phyloP scores from a whole-genome alignment of 2,113 vertebrate species.

The Cepphus grylle region DNA sequence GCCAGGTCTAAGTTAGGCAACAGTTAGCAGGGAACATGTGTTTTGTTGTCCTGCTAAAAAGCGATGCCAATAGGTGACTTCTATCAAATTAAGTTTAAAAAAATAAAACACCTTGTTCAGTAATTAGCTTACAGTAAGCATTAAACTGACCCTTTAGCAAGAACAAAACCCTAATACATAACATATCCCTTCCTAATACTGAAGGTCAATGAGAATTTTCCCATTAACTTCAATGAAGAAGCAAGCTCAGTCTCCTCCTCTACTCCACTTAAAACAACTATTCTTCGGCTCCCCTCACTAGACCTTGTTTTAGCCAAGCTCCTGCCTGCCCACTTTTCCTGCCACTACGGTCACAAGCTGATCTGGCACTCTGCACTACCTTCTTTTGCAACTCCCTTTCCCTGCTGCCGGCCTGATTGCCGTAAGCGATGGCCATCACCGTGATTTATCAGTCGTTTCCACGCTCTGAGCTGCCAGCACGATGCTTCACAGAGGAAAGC shows the following conservation, averaged over 20 bases:
- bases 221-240: neutral
- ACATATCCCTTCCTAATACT: neutral
- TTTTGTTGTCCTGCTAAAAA: neutral
- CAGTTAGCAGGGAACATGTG: neutral
- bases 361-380: neutral
- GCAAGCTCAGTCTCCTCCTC: neutral
- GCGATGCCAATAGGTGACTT: fast-evolving
- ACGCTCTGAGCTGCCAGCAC: neutral
- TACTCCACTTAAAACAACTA: neutral
- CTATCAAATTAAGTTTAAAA: neutral
- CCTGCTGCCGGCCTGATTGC: neutral
- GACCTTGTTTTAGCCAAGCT: neutral
- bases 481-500: neutral
- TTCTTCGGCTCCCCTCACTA: neutral
- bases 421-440: neutral
- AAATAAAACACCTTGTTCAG: neutral
- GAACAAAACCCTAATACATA: neutral
- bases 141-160: neutral
- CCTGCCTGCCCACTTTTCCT: neutral
- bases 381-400: neutral
- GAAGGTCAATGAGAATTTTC: neutral
- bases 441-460: neutral
- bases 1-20: neutral
- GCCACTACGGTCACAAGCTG: neutral
- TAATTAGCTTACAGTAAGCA: neutral